Percentiles rank a stretch among this genome's conserved stretches.
These are phyloP conservation scores for Odontophorus gujanensis DNA, from an alignment of 2,113 vertebrate genomes.

Conservation along the genomic window DNA sequence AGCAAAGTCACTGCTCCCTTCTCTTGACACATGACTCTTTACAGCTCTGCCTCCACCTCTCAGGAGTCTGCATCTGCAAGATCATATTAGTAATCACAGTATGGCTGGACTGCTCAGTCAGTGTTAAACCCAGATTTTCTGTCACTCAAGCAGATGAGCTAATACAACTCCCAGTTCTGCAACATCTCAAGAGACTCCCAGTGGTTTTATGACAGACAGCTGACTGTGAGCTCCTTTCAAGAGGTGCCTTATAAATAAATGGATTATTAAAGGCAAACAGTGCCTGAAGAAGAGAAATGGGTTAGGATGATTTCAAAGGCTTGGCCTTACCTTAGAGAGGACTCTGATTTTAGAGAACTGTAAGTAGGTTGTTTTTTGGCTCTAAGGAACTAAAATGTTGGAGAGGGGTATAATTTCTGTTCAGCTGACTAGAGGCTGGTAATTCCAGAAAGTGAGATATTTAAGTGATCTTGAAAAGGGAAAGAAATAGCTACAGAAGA, in stretches of 20 bases:
- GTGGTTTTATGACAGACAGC: not conserved
- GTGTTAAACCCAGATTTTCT: not conserved
- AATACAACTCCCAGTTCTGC: not conserved
- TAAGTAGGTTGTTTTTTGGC: not conserved
- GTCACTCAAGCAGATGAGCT: not conserved
- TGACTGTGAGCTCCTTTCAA: not conserved
- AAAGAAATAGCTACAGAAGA: not conserved
- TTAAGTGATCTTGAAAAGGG: not conserved
- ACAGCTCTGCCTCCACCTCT: not conserved
- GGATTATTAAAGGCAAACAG: not conserved
- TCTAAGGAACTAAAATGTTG: not conserved
- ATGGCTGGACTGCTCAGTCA: rapidly evolving
- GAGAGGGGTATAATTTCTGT: not conserved
- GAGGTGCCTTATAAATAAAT: not conserved
- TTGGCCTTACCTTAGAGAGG: not conserved
- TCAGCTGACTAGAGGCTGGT: not conserved
- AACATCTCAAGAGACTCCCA: not conserved
- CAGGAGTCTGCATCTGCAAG: not conserved
- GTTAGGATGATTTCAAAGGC: not conserved
- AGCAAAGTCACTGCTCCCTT: rapidly evolving
- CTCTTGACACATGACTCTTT: rapidly evolving
- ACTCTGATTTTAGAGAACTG: not conserved
- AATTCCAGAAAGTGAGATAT: not conserved
- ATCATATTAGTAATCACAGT: not conserved
- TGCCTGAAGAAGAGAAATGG: not conserved